phyloP scores from a whole-genome alignment of 2,888 invertebrate genomes.

The Synergus gifuensis region DNA sequence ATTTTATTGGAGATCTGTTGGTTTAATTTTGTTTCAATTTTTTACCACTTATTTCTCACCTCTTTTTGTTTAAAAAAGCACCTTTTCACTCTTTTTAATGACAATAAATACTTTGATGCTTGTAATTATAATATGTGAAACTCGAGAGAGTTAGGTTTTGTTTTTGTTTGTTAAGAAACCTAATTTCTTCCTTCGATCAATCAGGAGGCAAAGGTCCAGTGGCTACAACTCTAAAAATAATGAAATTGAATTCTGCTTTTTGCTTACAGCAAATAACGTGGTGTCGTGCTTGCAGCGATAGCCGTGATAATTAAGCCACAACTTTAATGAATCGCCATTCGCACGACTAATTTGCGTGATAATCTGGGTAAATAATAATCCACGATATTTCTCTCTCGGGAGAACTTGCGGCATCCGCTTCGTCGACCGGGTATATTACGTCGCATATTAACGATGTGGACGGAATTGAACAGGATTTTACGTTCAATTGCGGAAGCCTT shows the following conservation, averaged over 20 bases:
- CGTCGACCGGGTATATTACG: slow-evolving; percentile 14
- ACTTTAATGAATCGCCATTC: slow-evolving; percentile 46
- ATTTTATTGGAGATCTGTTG: too few species aligned
- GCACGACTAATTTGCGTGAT: slow-evolving; percentile 50
- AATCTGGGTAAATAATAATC: slow-evolving; percentile 65
- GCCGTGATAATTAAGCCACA: slow-evolving; percentile 33
- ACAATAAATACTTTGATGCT: too few species aligned
- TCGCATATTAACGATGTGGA: slow-evolving; percentile 23
- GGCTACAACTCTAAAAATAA: background rate
- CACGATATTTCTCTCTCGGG: slow-evolving; percentile 63
- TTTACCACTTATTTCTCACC: too few species aligned
- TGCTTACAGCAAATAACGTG: slow-evolving; percentile 8
- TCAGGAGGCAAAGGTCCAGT: background rate
- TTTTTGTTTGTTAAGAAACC: background rate
- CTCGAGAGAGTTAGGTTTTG: background rate
- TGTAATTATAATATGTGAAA: background rate
- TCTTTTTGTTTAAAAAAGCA: too few species aligned
- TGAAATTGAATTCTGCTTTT: slow-evolving; percentile 10
- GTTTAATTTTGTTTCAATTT: too few species aligned
- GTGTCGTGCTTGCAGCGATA: slow-evolving; percentile 22
- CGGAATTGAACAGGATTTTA: slow-evolving; percentile 30
- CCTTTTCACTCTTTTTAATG: too few species aligned
- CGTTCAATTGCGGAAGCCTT: slow-evolving; percentile 27
- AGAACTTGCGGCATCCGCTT: slow-evolving; percentile 42
- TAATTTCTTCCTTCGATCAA: background rate